A percentile compares a stretch with the other conserved stretches of the same genome.
These are phyloP conservation scores for Drosophila athabasca DNA, from an alignment of 1,140 invertebrate genomes.

Conservation along the genomic window DNA sequence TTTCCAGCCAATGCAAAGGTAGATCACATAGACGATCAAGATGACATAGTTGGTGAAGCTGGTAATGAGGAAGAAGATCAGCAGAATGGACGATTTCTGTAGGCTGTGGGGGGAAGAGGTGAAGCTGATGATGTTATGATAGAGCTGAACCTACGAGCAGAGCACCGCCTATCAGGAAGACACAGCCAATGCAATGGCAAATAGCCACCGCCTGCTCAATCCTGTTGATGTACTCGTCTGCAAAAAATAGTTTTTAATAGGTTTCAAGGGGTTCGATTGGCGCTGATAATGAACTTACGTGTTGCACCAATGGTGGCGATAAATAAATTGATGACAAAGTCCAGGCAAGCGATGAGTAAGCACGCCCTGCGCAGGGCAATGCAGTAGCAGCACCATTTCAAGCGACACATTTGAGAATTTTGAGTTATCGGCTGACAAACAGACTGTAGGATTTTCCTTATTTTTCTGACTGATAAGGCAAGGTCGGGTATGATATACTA, in stretches of 20 bases:
- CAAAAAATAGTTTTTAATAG: too few species aligned
- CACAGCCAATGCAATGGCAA: constrained; percentile 60
- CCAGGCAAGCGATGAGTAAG: constrained; percentile 31
- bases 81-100: constrained; percentile 48
- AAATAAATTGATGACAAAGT: constrained; percentile 26
- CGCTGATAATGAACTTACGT: constrained; percentile 11
- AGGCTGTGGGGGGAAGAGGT: neutral
- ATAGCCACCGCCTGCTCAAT: constrained; percentile 57
- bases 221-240: constrained; percentile 1
- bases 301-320: constrained; percentile 3
- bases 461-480: constrained; percentile 33
- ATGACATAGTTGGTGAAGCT: constrained; percentile 41
- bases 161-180: constrained; percentile 41
- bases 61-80: constrained; percentile 63
- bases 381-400: constrained; percentile 41
- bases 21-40: neutral
- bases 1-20: neutral
- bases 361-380: constrained; percentile 44
- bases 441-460: neutral
- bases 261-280: too few species aligned
- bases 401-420: constrained; percentile 12
- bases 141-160: constrained; percentile 45
- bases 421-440: neutral
- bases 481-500: too few species aligned
- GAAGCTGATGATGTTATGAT: neutral